phyloP scores from a whole-genome alignment of 2,797 vertebrate species.

The Lates japonicus region DNA sequence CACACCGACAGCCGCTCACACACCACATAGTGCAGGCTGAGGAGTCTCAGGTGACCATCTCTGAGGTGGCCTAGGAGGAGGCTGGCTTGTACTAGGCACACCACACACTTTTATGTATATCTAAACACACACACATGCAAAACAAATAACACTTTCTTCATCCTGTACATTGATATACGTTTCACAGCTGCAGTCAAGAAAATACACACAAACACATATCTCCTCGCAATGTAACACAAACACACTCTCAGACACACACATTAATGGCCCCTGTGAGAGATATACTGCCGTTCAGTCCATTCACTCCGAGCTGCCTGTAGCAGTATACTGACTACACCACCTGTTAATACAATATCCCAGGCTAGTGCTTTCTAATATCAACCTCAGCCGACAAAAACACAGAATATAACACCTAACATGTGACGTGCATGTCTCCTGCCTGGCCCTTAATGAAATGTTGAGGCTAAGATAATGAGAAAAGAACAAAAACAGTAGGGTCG shows the following conservation, averaged over 20 bases:
- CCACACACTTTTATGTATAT: slow-evolving; percentile 59
- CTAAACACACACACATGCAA: slow-evolving; percentile 37
- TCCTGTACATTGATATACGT: slow-evolving; percentile 40
- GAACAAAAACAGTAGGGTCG: slow-evolving; percentile 71
- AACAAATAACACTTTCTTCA: slow-evolving; percentile 45
- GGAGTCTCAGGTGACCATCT: slow-evolving; percentile 83
- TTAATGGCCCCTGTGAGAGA: slow-evolving; percentile 72
- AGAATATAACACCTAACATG: slow-evolving; percentile 43
- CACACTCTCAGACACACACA: slow-evolving; percentile 42
- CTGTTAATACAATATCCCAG: slow-evolving; percentile 76
- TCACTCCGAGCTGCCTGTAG: slow-evolving; percentile 74
- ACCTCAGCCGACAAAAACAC: slow-evolving; percentile 26
- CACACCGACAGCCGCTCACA: slow-evolving; percentile 33
- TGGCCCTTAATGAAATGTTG: slow-evolving; percentile 42
- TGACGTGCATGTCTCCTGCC: slow-evolving; percentile 34
- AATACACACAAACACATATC: slow-evolving; percentile 24
- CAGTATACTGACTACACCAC: slow-evolving; percentile 71
- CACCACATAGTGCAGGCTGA: slow-evolving; percentile 35
- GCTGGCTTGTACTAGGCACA: slow-evolving; percentile 60
- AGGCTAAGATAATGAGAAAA: slow-evolving; percentile 52
- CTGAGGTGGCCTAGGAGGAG: slow-evolving; percentile 77
- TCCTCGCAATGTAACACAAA: slow-evolving; percentile 25
- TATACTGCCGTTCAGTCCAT: slow-evolving; percentile 77
- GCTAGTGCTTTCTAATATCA: slow-evolving; percentile 58
- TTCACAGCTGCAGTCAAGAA: slow-evolving; percentile 32